A percentile compares a stretch with the other conserved stretches of the same genome.
phyloP scores from a whole-genome alignment of 2,888 invertebrate genomes.

The Nomada lathburiana region DNA sequence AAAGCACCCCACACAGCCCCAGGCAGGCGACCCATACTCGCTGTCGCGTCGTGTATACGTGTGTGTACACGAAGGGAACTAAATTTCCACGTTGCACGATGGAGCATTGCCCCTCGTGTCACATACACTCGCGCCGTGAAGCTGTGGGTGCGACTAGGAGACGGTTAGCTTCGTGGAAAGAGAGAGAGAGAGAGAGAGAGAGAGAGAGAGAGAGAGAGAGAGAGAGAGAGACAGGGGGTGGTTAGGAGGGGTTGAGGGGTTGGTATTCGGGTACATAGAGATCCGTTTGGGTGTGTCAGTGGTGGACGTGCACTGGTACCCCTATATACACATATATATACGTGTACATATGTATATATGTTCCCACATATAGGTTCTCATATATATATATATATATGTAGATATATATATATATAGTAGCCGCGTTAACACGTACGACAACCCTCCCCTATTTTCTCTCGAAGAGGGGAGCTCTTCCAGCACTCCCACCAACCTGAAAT shows the following conservation, averaged over 20 bases:
- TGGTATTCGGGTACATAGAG: constrained; percentile 29
- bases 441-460: constrained; percentile 37
- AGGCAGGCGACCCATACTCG: constrained; percentile 29
- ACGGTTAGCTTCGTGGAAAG: neutral
- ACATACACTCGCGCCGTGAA: constrained; percentile 52
- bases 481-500: constrained; percentile 51
- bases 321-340: neutral
- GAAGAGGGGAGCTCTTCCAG: constrained; percentile 36
- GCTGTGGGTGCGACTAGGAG: constrained; percentile 18
- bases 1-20: constrained; percentile 58
- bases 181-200: neutral
- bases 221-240: neutral
- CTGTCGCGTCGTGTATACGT: neutral
- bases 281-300: constrained; percentile 13
- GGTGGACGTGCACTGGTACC: constrained; percentile 12
- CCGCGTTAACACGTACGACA: constrained; percentile 58
- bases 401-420: constrained; percentile 18
- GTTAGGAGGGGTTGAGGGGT: neutral
- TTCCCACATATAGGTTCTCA: neutral
- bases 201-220: neutral
- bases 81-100: constrained; percentile 73
- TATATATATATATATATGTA: constrained; percentile 10
- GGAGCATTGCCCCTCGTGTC: constrained; percentile 74
- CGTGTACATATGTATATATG: neutral
- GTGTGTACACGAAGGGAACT: constrained; percentile 63